Evolutionary conservation across 1,140 invertebrate species (phyloP), one percentile per base, ranked within the genome.

Genomic region (Eueides isabella): DNA sequence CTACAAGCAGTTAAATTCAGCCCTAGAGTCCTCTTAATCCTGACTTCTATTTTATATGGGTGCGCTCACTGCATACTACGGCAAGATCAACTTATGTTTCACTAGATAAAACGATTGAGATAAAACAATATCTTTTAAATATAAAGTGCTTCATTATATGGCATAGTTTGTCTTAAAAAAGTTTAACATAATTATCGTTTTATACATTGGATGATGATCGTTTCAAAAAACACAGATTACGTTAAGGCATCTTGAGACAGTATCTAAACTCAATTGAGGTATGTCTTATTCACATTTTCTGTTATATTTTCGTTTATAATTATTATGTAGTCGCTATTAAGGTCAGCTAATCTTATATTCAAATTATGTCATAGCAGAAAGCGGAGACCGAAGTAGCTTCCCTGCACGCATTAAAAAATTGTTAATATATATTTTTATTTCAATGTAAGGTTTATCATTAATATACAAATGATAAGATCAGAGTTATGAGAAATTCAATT

Each of bases 11-110:
- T 55, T 55, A 55, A 55, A 55, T 55, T 55, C 48, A 55, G 23
- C 48, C 48, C 48, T 55, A 55, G 48, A 55, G 48, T 55, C 48
- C 48, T 55, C 48, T 55, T 55, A 55, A 55, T 55, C 48, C 48
- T 55, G 48, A 26, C 48, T 55, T 55, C 48, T 55, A 55, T 55
- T 55, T 55, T 55, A 55, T 55, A 55, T 55, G 48, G 48, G 48
- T 48, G 41, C 23, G 48, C 48, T 55, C 26, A 55, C 48, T 26
- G 48, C 48, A 55, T 7, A 55, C 23, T 55, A 55, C 48, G 48
- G 48, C 48, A 55, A 55, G 48, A 55, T 55, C 48, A 55, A 55
- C 23, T 55, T 55, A 55, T 55, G 23, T 55, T 26, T 55, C 48
- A 55, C 48, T 55, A 55, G 48, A 55, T 55, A 55, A 55, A 55